Base-by-base conservation (phyloP, 2,113 vertebrate species). In the Phoenicopterus ruber region DNA sequence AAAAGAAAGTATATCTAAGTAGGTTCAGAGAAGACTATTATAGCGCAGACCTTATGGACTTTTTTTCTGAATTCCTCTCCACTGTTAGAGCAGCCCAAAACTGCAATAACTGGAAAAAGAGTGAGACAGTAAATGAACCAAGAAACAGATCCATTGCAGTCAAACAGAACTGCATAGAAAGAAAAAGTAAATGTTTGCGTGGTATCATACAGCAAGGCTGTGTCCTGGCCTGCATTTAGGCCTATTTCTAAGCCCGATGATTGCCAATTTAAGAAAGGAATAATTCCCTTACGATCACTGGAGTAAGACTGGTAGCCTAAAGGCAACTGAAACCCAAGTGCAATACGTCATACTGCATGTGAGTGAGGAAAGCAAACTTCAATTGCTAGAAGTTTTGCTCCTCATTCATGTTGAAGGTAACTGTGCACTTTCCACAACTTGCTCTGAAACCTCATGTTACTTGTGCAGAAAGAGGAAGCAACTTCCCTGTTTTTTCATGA, bases 81-180 rank as follows among this genome's bases (percentile, higher is more conserved):
- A 72, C 74, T 95, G 40, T 91, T 89, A 94, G 78, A 67, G 86
- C 46, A 89, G 57, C 58, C 50, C 62, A 79, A 93, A 96, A 86
- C 22, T 71, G 49, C 78, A 96, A 73, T 78, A 94, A 93, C 67
- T 82, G 55, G 67, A 78, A 95, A 97, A 95, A 76, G 29, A 87
- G 81, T 44, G 50, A 79, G 15, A 38, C 46, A 82, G 32, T 77
- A 95, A 93, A 88, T 54, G 42, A 38, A 59, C 61, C 88, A 95
- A 96, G 47, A 88, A 92, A 82, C 9, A 77, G 44, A 88, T 93
- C 15, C 65, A 70, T 50, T 55, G 49, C 29, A 91, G 73, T 78
- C 36, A 59, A 94, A 82, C 52, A 92, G 93, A 96, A 58, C 12
- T 66, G 8, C 40, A 83, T 44, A 88, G 73, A 66, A 57, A 72